Percentiles rank a stretch among this genome's conserved stretches.
phyloP scores from a whole-genome alignment of 2,888 invertebrate genomes.

The Drosophila buzzatii region DNA sequence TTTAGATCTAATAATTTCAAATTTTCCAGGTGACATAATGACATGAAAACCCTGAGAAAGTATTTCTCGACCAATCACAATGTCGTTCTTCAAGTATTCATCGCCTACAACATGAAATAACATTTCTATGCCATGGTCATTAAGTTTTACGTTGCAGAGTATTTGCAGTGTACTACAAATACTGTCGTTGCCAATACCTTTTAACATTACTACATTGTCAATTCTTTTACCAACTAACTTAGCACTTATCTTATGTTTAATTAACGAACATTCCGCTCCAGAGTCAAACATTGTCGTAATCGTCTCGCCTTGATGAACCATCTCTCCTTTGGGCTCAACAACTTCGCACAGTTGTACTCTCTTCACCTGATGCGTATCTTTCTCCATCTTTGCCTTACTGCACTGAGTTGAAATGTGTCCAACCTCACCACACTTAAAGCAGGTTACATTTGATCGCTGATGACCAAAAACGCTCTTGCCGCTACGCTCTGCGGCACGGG shows the following conservation, averaged over 20 bases:
- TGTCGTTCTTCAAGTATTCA: neutral
- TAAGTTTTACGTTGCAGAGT: neutral
- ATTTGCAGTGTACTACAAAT: neutral
- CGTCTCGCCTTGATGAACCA: neutral
- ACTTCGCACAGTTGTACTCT: neutral
- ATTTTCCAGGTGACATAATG: too few species aligned
- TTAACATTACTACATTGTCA: neutral
- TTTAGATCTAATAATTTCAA: too few species aligned
- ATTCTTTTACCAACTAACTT: slow-evolving; percentile 1
- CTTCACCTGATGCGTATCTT: too few species aligned
- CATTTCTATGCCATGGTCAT: neutral
- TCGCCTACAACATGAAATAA: neutral
- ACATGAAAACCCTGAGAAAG: too few species aligned
- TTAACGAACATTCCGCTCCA: neutral
- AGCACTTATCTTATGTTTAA: neutral
- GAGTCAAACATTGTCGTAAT: neutral
- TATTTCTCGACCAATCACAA: too few species aligned
- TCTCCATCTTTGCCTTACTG: neutral
- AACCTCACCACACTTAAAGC: neutral
- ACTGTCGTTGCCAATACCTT: neutral
- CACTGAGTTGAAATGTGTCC: neutral
- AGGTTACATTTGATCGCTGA: neutral
- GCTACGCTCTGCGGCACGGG: neutral
- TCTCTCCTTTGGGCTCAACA: neutral
- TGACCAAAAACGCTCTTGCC: neutral